phyloP scores from a whole-genome alignment of 2,797 vertebrate genomes.

The Acanthurus lineatus region DNA sequence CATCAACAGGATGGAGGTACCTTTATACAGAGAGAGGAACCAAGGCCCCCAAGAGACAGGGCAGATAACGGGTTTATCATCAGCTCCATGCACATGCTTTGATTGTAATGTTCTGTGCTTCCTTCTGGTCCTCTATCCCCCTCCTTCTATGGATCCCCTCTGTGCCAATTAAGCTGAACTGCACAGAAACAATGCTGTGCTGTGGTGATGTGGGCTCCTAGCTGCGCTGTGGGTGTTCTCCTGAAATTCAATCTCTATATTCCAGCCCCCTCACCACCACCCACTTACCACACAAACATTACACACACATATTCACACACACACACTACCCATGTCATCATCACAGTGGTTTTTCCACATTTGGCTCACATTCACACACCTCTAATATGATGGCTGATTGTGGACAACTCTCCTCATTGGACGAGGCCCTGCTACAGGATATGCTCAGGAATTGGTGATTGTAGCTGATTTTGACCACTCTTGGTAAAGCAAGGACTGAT shows the following conservation, averaged over 20 bases:
- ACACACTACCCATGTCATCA: constrained; percentile 44
- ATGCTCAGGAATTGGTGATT: constrained; percentile 31
- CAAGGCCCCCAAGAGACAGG: constrained; percentile 70
- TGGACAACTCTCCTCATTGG: constrained; percentile 29
- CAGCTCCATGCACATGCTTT: constrained; percentile 88
- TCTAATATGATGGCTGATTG: constrained; percentile 41
- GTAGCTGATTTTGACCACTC: neutral
- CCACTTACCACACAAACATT: constrained; percentile 38
- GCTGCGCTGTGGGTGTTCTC: constrained; percentile 85
- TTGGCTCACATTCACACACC: constrained; percentile 41
- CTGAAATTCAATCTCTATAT: constrained; percentile 79
- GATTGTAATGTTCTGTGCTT: constrained; percentile 94
- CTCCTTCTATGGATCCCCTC: constrained; percentile 90
- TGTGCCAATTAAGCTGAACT: constrained; percentile 95
- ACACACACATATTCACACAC: constrained; percentile 34
- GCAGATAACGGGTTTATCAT: constrained; percentile 90
- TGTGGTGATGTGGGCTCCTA: constrained; percentile 79
- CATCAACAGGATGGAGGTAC: constrained; percentile 89
- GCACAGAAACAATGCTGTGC: constrained; percentile 95
- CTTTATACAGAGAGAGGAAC: constrained; percentile 88
- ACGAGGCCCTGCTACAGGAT: constrained; percentile 11
- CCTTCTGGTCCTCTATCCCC: constrained; percentile 82
- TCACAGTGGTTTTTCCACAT: constrained; percentile 40
- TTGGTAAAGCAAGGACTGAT: neutral
- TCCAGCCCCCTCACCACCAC: constrained; percentile 22